These are phyloP conservation scores for Cataglyphis rosenhaueri DNA, from an alignment of 2,888 invertebrate species.

Conservation along the genomic window DNA sequence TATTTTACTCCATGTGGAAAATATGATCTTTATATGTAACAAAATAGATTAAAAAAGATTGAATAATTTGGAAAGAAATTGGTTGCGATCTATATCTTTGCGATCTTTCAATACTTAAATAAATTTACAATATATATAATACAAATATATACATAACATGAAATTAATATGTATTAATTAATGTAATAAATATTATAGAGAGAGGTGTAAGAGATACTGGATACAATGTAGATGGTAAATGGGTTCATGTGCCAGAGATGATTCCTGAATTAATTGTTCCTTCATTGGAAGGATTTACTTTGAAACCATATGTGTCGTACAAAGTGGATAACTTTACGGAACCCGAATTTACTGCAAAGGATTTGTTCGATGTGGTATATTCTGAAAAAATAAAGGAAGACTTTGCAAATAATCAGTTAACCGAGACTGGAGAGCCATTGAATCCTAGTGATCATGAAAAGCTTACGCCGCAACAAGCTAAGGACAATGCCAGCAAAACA, in stretches of 20 bases:
- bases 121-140: background rate
- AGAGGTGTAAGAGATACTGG: constrained; percentile 91
- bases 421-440: constrained; percentile 89
- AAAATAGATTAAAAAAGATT: background rate
- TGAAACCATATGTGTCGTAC: constrained; percentile 98
- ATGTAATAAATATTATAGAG: constrained; percentile 83
- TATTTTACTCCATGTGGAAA: background rate
- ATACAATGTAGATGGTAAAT: constrained; percentile 86
- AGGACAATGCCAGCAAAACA: constrained; percentile 89
- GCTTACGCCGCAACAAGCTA: constrained; percentile 91
- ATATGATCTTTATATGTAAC: background rate
- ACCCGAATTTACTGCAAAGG: constrained; percentile 93
- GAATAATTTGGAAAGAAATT: constrained; percentile 4
- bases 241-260: constrained; percentile 92
- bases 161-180: background rate
- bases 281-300: constrained; percentile 91
- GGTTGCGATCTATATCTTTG: background rate
- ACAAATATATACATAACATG: background rate
- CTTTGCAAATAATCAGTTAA: constrained; percentile 90
- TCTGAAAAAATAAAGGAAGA: constrained; percentile 92
- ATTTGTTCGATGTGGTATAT: constrained; percentile 93
- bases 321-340: constrained; percentile 91
- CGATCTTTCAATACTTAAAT: background rate
- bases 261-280: constrained; percentile 97
- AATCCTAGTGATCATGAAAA: constrained; percentile 91